These are phyloP conservation scores for Ditula angustiorana DNA, from an alignment of 2,888 invertebrate genomes.

Conservation along the genomic window DNA sequence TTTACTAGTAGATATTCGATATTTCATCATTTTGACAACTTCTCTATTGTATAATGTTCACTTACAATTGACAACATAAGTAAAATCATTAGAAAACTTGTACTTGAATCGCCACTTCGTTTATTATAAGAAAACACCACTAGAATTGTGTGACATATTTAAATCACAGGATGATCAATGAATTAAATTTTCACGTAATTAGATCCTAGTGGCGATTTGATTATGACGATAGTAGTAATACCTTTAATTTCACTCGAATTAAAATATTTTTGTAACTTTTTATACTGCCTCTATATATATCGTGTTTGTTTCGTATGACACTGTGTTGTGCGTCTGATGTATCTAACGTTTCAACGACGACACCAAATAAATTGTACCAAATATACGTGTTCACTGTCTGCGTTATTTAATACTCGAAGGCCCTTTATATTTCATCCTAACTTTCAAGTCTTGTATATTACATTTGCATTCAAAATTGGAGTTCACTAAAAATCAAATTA, in stretches of 20 bases:
- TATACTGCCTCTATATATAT: constrained; percentile 15
- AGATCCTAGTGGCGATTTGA: not conserved
- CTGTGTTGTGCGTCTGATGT: constrained; percentile 29
- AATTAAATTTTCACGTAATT: not conserved
- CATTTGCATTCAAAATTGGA: not conserved
- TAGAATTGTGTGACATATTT: not conserved
- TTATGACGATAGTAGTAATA: not conserved
- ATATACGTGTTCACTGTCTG: constrained; percentile 41
- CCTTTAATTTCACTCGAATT: not conserved
- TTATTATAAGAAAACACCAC: not conserved
- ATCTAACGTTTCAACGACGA: constrained; percentile 19
- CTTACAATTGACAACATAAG: not conserved
- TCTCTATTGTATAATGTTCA: not conserved
- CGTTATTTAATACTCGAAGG: not conserved
- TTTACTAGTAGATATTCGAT: not conserved
- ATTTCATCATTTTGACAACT: not conserved
- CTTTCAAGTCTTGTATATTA: not conserved
- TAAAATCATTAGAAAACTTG: not conserved
- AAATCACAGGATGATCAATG: too few species aligned
- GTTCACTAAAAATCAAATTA: not conserved
- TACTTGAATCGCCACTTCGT: not conserved
- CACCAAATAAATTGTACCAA: constrained; percentile 40
- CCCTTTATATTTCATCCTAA: not conserved
- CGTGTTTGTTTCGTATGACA: constrained; percentile 12
- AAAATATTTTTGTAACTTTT: constrained; percentile 29